Conservation (phyloP, 2,797 vertebrate species). For the Eulemur mongoz region DNA sequence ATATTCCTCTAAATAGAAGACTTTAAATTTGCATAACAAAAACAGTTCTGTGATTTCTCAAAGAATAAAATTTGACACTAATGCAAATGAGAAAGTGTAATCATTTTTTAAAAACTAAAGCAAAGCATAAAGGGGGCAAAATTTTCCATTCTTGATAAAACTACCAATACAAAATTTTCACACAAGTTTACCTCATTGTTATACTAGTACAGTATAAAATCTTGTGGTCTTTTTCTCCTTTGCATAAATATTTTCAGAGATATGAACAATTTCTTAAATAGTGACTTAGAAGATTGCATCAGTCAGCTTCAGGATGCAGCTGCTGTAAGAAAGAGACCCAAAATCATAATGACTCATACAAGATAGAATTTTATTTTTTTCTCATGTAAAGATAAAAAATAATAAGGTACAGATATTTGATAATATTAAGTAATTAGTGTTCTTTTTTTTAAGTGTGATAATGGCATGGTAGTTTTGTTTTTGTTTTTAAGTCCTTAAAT, state of each 20-base stretch:
- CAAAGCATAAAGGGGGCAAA: not conserved
- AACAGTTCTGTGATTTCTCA: constrained; percentile 43
- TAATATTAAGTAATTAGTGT: not conserved
- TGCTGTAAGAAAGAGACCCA: not conserved
- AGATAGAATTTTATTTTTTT: not conserved
- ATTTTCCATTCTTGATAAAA: constrained; percentile 42
- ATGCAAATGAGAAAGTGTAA: constrained; percentile 63
- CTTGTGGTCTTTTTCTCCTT: not conserved
- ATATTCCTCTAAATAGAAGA: not conserved
- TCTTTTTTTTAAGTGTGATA: not conserved
- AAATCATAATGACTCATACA: not conserved
- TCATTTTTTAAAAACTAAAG: constrained; percentile 1
- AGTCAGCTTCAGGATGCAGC: not conserved
- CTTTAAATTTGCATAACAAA: constrained; percentile 62
- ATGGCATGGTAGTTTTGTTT: not conserved
- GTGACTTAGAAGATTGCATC: not conserved
- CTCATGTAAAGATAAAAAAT: not conserved
- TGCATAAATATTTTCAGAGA: not conserved
- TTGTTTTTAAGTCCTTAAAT: not conserved
- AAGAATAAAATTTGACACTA: constrained; percentile 50
- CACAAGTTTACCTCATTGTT: not conserved
- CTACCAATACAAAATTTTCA: constrained; percentile 14
- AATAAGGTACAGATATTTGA: not conserved
- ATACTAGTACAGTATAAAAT: not conserved
- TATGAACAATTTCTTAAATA: not conserved